Percentiles rank a stretch among this genome's conserved stretches.
Evolutionary conservation across 1,140 invertebrate species (phyloP).

Genomic region (Chelonus insularis): DNA sequence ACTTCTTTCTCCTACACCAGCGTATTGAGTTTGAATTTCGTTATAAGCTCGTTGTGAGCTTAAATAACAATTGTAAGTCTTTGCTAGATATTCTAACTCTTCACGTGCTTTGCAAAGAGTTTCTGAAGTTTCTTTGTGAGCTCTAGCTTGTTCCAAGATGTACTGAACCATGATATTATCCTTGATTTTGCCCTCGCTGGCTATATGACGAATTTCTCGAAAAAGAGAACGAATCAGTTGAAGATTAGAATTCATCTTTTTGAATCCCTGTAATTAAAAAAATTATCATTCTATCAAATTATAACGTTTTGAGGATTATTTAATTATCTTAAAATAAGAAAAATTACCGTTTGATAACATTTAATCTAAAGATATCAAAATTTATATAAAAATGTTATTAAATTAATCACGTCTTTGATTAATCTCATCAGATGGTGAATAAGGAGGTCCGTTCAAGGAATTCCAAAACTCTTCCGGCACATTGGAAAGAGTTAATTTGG

Average conservation of each 20-base stretch:
- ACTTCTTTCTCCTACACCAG: constrained; percentile 75
- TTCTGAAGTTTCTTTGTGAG: constrained; percentile 76
- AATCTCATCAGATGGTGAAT: background rate
- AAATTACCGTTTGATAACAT: too few relatives aligned
- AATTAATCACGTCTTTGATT: background rate
- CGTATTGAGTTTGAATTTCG: constrained; percentile 72
- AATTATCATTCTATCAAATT: background rate
- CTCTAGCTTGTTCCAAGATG: constrained; percentile 71
- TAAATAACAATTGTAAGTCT: constrained; percentile 77
- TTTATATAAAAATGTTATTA: background rate
- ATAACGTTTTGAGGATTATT: background rate
- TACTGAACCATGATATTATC: constrained; percentile 67
- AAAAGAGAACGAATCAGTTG: constrained; percentile 62
- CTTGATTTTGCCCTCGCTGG: constrained; percentile 53
- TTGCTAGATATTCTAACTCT: constrained; percentile 72
- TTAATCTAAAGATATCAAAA: too few relatives aligned
- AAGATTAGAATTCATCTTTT: constrained; percentile 57
- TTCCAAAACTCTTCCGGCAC: constrained; percentile 18
- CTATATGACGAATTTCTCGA: constrained; percentile 30
- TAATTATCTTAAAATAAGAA: too few relatives aligned
- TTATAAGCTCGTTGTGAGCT: constrained; percentile 67
- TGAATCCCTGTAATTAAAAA: background rate
- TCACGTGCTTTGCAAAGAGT: constrained; percentile 78
- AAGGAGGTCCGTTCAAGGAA: background rate
- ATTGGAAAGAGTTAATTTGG: background rate